Percentiles rank a stretch among this genome's conserved stretches.
phyloP scores from a whole-genome alignment of 23 tunicate species.

The Trididemnum nubilum region DNA sequence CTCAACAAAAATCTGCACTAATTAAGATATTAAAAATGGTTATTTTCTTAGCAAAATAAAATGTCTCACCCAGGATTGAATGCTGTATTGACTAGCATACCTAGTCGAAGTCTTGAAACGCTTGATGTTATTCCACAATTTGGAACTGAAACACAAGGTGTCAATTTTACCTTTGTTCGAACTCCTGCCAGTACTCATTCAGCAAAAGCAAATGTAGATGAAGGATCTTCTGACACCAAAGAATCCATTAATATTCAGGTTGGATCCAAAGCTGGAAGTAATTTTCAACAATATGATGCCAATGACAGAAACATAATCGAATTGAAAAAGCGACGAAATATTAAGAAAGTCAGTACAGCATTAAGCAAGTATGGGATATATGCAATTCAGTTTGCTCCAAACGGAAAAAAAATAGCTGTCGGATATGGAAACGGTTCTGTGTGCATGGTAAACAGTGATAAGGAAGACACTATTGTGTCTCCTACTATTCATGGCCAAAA shows the following conservation, averaged over 20 bases:
- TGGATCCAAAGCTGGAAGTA: not conserved
- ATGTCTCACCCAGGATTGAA: not conserved
- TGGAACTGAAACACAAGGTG: not conserved
- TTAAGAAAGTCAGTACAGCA: conserved; percentile 25
- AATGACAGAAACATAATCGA: not conserved
- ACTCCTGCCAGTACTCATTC: not conserved
- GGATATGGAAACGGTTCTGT: conserved; percentile 90
- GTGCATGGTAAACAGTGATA: conserved; percentile 3
- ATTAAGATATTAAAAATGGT: too few relatives aligned
- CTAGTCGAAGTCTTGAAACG: not conserved
- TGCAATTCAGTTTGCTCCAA: conserved; percentile 41
- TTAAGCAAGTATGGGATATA: conserved; percentile 67
- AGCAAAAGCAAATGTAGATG: not conserved
- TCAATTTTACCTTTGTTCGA: not conserved
- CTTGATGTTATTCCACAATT: not conserved
- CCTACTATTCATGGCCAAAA: conserved; percentile 50
- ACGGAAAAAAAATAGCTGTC: conserved; percentile 63
- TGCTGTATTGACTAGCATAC: not conserved
- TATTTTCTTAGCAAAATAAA: too few relatives aligned
- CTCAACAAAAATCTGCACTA: too few relatives aligned
- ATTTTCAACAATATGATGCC: not conserved
- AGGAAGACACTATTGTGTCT: not conserved
- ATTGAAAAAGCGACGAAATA: not conserved
- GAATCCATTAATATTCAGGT: not conserved
- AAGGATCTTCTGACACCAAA: too few relatives aligned